Evolutionary conservation across 2,113 vertebrate genomes (phyloP).

Genomic region (Gallinago paraguaiae): DNA sequence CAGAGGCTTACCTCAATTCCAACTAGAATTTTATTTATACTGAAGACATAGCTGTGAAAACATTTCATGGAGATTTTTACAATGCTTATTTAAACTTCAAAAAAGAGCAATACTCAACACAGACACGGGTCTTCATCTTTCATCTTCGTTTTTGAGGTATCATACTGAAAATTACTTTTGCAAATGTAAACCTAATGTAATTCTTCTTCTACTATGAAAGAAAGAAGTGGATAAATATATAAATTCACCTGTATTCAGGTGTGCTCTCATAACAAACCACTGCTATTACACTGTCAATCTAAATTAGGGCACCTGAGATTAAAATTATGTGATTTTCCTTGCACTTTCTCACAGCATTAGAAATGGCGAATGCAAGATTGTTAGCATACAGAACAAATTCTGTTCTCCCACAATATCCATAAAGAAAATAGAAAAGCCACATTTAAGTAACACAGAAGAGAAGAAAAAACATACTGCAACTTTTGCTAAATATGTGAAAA

Average conservation of each 20-base stretch:
- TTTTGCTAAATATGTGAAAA: background rate
- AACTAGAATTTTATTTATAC: background rate
- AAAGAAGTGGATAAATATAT: background rate
- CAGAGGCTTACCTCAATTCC: background rate
- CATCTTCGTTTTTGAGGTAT: background rate
- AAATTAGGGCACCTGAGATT: background rate
- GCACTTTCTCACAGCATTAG: background rate
- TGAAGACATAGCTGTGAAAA: background rate
- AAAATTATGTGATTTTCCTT: background rate
- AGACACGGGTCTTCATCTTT: background rate
- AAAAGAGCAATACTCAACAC: background rate
- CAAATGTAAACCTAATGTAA: background rate
- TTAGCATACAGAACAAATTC: background rate
- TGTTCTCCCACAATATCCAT: background rate
- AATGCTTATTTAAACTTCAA: background rate
- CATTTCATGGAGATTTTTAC: background rate
- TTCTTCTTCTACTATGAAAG: background rate
- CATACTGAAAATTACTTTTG: background rate
- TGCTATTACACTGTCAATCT: background rate
- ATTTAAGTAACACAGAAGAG: background rate
- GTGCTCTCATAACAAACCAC: background rate
- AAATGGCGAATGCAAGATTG: background rate
- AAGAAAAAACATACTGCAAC: background rate
- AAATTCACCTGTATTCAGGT: background rate
- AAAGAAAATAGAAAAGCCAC: background rate